Percentiles rank a stretch among this genome's conserved stretches.
phyloP scores from a whole-genome alignment of 1,140 invertebrate genomes.

The Cylas formicarius region DNA sequence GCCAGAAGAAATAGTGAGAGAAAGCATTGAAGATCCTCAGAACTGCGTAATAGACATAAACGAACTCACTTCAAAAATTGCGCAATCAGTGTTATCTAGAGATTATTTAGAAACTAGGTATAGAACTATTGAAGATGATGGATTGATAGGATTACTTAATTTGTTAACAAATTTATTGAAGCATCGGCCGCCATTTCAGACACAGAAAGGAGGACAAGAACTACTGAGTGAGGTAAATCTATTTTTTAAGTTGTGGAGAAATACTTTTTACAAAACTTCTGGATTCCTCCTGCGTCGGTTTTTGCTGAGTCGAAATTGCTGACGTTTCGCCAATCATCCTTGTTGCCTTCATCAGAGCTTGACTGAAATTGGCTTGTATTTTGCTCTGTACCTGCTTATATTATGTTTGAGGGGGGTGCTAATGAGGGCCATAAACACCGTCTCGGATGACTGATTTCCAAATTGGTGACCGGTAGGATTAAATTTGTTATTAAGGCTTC shows the following conservation, averaged over 20 bases:
- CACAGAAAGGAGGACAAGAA: conserved; percentile 66
- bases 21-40: conserved; percentile 49
- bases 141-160: conserved; percentile 80
- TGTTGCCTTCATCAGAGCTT: too few species aligned
- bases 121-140: conserved; percentile 78
- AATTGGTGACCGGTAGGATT: too few species aligned
- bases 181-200: conserved; percentile 81
- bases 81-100: conserved; percentile 63
- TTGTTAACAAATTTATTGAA: conserved; percentile 79
- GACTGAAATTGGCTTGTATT: too few species aligned
- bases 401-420: too few species aligned
- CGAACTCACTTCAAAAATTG: conserved; percentile 65
- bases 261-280: conserved; percentile 11
- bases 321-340: too few species aligned
- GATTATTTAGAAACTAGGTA: conserved; percentile 78
- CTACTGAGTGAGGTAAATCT: conserved; percentile 55
- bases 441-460: too few species aligned
- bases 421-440: too few species aligned
- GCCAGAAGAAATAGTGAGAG: conserved; percentile 68
- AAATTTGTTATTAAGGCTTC: too few species aligned
- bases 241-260: not conserved
- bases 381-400: too few species aligned
- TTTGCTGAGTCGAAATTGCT: too few species aligned
- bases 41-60: conserved; percentile 61
- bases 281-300: too few species aligned